A percentile compares a stretch with the other conserved stretches of the same genome.
These are phyloP conservation scores for Brassicogethes aeneus DNA, from an alignment of 2,888 invertebrate genomes.

Conservation along the genomic window DNA sequence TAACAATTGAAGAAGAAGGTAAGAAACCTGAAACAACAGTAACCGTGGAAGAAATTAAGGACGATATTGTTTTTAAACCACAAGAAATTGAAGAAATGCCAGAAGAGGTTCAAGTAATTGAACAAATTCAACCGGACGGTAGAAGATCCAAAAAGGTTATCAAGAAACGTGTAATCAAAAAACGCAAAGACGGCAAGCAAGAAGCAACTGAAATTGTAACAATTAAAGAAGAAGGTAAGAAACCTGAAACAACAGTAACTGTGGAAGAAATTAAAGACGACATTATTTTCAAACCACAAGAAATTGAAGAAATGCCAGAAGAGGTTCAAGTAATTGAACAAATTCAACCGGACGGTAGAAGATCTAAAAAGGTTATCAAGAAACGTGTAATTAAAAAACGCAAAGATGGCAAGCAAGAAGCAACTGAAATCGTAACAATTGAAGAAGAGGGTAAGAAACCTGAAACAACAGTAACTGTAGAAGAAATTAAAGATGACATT, in stretches of 20 bases:
- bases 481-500: constrained; percentile 8
- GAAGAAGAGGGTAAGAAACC: constrained; percentile 37
- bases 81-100: constrained; percentile 18
- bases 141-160: constrained; percentile 21
- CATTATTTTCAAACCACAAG: constrained; percentile 5
- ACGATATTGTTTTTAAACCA: constrained; percentile 17
- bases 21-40: constrained; percentile 38
- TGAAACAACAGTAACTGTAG: constrained; percentile 20
- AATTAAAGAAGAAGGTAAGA: constrained; percentile 32
- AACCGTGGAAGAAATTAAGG: constrained; percentile 26
- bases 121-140: constrained; percentile 14
- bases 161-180: constrained; percentile 42
- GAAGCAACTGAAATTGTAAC: constrained; percentile 43
- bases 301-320: constrained; percentile 24
- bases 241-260: constrained; percentile 33
- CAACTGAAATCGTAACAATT: constrained; percentile 38
- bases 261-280: constrained; percentile 25
- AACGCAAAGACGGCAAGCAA: constrained; percentile 38
- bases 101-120: constrained; percentile 20
- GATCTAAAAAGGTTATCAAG: constrained; percentile 14
- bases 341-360: constrained; percentile 12
- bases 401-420: constrained; percentile 22
- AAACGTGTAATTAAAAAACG: constrained; percentile 18
- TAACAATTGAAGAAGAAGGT: constrained; percentile 34
- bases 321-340: constrained; percentile 30